Percentiles rank a stretch among this genome's conserved stretches.
Evolutionary conservation across 92 coral and sea anemone genomes (phyloP).

Genomic region (Plumapathes pennacea): DNA sequence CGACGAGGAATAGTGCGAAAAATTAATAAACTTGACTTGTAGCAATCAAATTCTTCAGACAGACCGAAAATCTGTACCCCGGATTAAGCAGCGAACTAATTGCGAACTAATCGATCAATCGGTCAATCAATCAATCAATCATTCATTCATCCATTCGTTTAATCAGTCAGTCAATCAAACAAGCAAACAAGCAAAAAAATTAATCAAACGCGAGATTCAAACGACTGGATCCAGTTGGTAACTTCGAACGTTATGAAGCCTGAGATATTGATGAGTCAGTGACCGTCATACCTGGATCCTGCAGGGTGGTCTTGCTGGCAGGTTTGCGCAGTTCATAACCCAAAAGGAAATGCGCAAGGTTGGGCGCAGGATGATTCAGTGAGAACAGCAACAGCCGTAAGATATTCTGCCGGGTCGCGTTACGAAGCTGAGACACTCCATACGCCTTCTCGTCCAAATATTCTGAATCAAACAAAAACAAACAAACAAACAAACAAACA

Average conservation of each 20-base stretch:
- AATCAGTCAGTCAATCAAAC: no score
- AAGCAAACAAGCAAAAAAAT: no score
- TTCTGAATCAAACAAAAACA: slow-evolving; percentile 22
- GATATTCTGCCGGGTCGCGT: slow-evolving; percentile 91
- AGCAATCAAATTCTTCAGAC: no score
- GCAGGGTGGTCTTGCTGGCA: slow-evolving; percentile 79
- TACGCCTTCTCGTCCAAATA: slow-evolving; percentile 76
- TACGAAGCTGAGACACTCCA: slow-evolving; percentile 75
- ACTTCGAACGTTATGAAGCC: not conserved
- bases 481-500: not conserved
- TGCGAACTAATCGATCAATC: no score
- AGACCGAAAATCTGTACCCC: no score
- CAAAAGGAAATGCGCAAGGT: slow-evolving; percentile 86
- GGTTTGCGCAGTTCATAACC: slow-evolving; percentile 93
- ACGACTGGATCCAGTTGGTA: not conserved
- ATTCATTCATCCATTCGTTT: no score
- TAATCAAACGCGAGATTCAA: no score
- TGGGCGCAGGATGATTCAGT: slow-evolving; percentile 80
- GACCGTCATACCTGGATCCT: slow-evolving; percentile 89
- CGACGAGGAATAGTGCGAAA: not conserved
- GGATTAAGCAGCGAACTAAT: no score
- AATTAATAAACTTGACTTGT: no score
- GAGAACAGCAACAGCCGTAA: slow-evolving; percentile 86
- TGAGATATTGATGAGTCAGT: no score
- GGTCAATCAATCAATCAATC: no score